phyloP scores from a whole-genome alignment of 2,113 vertebrate genomes.

The Hylia prasina region DNA sequence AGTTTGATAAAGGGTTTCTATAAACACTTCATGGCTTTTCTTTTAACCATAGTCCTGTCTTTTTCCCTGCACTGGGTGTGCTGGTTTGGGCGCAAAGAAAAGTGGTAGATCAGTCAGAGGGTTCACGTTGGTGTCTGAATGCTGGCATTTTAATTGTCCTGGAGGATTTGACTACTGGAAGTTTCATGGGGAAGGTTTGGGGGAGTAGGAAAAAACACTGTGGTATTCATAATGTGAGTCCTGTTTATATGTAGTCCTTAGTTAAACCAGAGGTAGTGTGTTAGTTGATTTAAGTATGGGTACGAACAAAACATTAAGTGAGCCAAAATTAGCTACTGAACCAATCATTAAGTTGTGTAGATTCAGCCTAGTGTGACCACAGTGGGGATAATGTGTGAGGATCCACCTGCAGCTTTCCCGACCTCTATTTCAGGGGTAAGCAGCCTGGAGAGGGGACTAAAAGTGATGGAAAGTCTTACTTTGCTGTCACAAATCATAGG shows the following conservation, averaged over 20 bases:
- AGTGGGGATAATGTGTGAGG: neutral
- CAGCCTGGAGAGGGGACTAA: neutral
- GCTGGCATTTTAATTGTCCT: neutral
- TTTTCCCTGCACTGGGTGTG: neutral
- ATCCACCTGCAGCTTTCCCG: neutral
- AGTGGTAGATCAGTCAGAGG: neutral
- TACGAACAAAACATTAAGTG: neutral
- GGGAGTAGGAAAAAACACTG: neutral
- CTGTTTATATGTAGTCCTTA: neutral
- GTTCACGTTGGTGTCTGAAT: neutral
- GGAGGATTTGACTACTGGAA: neutral
- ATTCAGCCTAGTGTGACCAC: neutral
- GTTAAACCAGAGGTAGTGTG: neutral
- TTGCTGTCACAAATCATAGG: neutral
- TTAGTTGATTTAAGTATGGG: neutral
- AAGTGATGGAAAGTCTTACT: neutral
- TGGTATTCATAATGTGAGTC: neutral
- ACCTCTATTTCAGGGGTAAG: neutral
- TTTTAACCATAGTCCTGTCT: neutral
- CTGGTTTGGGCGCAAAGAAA: neutral
- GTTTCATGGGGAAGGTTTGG: neutral
- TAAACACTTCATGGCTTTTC: neutral
- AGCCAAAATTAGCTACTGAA: conserved; percentile 5
- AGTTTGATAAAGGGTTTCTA: neutral
- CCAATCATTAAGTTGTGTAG: neutral